Base-by-base conservation (phyloP, 2,888 invertebrate genomes). In the Helleia helle region DNA sequence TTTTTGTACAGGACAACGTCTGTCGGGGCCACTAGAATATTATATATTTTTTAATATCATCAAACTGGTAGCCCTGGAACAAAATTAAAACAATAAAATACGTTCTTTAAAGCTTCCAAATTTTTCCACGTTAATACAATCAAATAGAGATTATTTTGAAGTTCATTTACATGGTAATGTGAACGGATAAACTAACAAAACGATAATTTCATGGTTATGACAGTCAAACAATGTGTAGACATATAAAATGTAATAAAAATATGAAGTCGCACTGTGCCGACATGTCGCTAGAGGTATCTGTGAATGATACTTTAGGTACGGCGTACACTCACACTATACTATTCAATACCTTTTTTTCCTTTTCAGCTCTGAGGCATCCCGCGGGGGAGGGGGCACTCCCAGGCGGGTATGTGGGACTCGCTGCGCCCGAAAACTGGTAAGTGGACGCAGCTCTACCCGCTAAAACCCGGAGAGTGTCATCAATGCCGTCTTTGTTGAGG, bases 171-270 rank as follows among this genome's bases (percentile, higher is more conserved):
- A 34, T 18, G 34, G 34, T 12, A 41, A 42, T 48, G 43, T 41
- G 46, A 54, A 54, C 39, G 43, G 43, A 50, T 40, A 40, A 28
- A 46, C 50, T 45, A 42, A 47, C 55, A 58, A 58, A 66, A 65
- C 62, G 59, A 71, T 71, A 67, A 64, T 66, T 72, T 62, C 55
- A 59, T 62, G 58, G 57, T 60, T 61, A 65, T 64, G 63, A 64
- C 67, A 65, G 55, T 64, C 66, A 64, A 69, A 71, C 71, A 66
- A 73, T 60, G 70, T 73, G 73, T 62, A 65, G 74, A 75, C 76
- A 76, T 48, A 62, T 68, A 69, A 68, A 63, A 59, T 59, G 55
- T 61, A 64, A 75, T 79, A 72, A 80, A 79, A 80, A 70, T 72
- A 70, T 70, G 71, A 77, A 62, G 66, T 73, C 71, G 65, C 58